These are phyloP conservation scores for Holothuria leucospilota DNA, from an alignment of 53 echinoderm and acorn worm species.

Conservation along the genomic window DNA sequence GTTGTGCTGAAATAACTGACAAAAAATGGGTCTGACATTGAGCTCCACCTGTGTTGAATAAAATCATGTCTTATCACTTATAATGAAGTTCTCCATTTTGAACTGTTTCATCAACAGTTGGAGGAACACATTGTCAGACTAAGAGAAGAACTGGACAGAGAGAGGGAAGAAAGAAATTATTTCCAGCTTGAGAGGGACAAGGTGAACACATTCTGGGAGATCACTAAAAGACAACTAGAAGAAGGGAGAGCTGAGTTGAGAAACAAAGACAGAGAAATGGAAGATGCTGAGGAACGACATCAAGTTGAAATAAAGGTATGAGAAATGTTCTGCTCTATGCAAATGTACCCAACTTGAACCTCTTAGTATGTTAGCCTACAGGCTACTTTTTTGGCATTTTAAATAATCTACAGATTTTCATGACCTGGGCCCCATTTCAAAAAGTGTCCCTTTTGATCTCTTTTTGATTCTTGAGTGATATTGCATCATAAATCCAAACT, in stretches of 20 bases:
- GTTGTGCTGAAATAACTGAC: too few species aligned
- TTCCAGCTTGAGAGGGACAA: slow-evolving; percentile 96
- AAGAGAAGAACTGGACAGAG: slow-evolving; percentile 92
- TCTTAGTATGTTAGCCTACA: too few species aligned
- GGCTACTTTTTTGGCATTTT: too few species aligned
- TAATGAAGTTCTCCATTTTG: too few species aligned
- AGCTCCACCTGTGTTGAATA: too few species aligned
- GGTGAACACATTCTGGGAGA: slow-evolving; percentile 99
- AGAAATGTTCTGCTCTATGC: not conserved
- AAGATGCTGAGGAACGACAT: slow-evolving; percentile 98
- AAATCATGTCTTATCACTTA: too few species aligned
- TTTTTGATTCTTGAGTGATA: too few species aligned
- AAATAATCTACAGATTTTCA: too few species aligned
- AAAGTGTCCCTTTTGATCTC: too few species aligned
- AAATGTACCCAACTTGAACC: not conserved
- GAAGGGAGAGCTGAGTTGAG: slow-evolving; percentile 87
- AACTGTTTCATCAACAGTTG: slow-evolving; percentile 58
- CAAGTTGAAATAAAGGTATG: slow-evolving; percentile 98
- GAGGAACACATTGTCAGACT: slow-evolving; percentile 94
- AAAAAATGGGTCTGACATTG: too few species aligned
- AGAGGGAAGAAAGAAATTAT: slow-evolving; percentile 92
- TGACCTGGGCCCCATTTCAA: too few species aligned
- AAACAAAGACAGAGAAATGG: slow-evolving; percentile 98
- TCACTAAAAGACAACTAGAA: slow-evolving; percentile 91
- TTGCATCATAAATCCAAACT: too few species aligned